phyloP scores from a whole-genome alignment of 2,797 vertebrate species.

The Phoeniculus purpureus region DNA sequence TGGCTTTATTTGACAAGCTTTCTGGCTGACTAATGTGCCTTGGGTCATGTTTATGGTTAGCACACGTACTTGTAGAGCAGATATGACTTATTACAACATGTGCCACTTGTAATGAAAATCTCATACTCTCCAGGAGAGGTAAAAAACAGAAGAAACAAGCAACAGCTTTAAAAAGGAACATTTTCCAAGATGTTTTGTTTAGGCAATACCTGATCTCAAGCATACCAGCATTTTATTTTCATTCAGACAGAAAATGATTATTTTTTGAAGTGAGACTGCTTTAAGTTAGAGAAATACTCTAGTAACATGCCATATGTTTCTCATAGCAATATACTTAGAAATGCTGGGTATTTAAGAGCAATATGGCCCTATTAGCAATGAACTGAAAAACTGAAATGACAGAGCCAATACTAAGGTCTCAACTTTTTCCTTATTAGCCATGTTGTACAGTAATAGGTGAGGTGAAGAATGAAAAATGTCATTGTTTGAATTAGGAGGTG shows the following conservation, averaged over 20 bases:
- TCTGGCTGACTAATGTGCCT: constrained; percentile 19
- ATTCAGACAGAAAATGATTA: not conserved
- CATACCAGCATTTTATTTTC: not conserved
- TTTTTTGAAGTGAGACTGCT: not conserved
- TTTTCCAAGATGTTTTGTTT: constrained; percentile 7
- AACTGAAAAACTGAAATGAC: constrained; percentile 30
- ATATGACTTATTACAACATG: constrained; percentile 52
- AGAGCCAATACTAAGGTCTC: constrained; percentile 23
- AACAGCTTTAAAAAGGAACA: constrained; percentile 16
- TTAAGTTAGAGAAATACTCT: not conserved
- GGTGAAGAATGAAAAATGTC: constrained; percentile 18
- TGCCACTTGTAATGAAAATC: constrained; percentile 57
- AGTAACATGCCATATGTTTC: not conserved
- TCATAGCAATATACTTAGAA: not conserved
- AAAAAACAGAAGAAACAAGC: not conserved
- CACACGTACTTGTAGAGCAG: constrained; percentile 8
- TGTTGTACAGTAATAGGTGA: constrained; percentile 40
- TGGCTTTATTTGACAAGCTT: constrained; percentile 39
- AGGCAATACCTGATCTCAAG: not conserved
- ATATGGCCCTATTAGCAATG: not conserved
- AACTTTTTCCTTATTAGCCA: constrained; percentile 15
- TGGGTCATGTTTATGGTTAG: constrained; percentile 32
- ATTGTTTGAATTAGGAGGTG: constrained; percentile 26
- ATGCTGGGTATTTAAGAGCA: not conserved
- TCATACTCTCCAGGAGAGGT: not conserved